Evolutionary conservation across 37 sponge, comb jelly and placozoan species (phyloP).

Genomic region (Beroe ovata): DNA sequence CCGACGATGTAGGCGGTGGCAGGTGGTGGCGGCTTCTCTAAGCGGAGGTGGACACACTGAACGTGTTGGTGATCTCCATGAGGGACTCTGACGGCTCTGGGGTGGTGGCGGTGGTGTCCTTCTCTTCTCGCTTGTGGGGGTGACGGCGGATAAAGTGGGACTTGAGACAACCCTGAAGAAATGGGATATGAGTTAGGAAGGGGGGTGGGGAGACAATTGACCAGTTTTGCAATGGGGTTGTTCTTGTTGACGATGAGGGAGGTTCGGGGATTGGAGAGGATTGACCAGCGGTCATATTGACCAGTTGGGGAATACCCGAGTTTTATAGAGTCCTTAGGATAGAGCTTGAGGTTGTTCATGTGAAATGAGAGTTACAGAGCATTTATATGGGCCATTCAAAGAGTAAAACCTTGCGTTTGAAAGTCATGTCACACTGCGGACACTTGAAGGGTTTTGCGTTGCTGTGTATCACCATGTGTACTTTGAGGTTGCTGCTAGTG

Average conservation of each 20-base stretch:
- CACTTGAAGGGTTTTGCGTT: conserved; percentile 67
- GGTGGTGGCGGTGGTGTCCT: neutral
- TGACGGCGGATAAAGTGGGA: conserved; percentile 66
- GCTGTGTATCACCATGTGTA: conserved; percentile 67
- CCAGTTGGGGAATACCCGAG: no score
- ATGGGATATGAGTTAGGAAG: no score
- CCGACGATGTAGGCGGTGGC: no score
- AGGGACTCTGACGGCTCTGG: conserved; percentile 9
- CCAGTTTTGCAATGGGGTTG: no score
- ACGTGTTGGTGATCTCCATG: conserved; percentile 10
- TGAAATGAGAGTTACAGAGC: no score
- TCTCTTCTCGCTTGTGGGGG: conserved; percentile 18
- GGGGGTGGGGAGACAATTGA: neutral
- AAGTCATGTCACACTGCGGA: conserved; percentile 62
- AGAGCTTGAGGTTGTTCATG: no score
- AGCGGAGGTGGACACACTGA: conserved; percentile 41
- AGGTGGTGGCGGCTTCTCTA: no score
- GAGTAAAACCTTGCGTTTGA: conserved; percentile 41
- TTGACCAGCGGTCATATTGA: no score
- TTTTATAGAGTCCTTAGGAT: no score
- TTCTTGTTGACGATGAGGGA: no score
- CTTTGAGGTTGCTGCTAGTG: conserved; percentile 65
- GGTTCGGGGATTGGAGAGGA: no score
- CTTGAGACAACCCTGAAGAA: conserved; percentile 20
- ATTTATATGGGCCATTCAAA: neutral